These are phyloP conservation scores for Sphaerophoria taeniata DNA, from an alignment of 2,888 invertebrate species.

Conservation along the genomic window DNA sequence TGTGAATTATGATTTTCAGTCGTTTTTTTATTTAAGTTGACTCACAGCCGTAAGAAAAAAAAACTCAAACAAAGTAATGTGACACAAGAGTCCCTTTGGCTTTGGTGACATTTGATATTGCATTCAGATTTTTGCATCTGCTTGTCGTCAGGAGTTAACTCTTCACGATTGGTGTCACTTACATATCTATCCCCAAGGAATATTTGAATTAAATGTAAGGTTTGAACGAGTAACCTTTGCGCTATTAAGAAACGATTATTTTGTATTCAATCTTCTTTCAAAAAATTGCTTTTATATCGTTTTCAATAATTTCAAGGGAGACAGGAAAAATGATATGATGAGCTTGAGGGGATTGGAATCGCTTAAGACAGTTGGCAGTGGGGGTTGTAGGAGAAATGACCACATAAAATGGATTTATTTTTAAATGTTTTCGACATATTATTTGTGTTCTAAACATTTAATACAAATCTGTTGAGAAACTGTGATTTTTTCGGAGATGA, in stretches of 20 bases:
- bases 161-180: slow-evolving; percentile 26
- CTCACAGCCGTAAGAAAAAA: background rate
- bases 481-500: too few species aligned
- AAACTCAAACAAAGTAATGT: background rate
- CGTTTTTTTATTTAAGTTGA: background rate
- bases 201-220: background rate
- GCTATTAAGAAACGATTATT: background rate
- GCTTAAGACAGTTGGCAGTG: too few species aligned
- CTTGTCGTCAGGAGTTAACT: slow-evolving; percentile 5
- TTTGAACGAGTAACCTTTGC: background rate
- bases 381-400: too few species aligned
- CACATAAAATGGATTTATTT: too few species aligned
- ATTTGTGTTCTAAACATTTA: too few species aligned
- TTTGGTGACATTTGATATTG: slow-evolving; percentile 35
- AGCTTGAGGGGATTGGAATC: too few species aligned
- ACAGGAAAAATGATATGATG: too few species aligned
- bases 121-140: slow-evolving; percentile 35
- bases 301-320: too few species aligned
- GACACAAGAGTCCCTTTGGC: background rate
- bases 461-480: too few species aligned
- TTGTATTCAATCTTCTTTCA: background rate
- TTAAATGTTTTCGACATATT: too few species aligned
- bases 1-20: slow-evolving; percentile 66
- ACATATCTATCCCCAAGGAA: background rate
- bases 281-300: too few species aligned